Percentiles rank a stretch among this genome's conserved stretches.
Evolutionary conservation across 2,888 invertebrate species (phyloP).

Genomic region (Melikaiella ostensackeni): DNA sequence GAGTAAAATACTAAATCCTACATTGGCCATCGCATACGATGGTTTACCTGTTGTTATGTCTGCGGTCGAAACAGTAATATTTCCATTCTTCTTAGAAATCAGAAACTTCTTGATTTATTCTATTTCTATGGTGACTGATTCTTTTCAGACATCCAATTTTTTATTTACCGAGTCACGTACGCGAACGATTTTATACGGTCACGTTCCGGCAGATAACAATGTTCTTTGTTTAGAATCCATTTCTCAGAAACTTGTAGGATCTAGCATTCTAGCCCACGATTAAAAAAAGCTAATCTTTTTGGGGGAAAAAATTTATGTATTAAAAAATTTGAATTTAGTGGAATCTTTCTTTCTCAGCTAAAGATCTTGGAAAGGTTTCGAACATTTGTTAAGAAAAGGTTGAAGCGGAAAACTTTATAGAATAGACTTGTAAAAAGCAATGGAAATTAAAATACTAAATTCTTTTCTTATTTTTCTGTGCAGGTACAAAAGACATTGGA

Average conservation of each 20-base stretch:
- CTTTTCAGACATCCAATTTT: constrained; percentile 6
- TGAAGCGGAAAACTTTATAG: neutral
- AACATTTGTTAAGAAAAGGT: neutral
- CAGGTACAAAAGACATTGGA: constrained; percentile 79
- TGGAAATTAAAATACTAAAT: neutral
- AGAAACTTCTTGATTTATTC: neutral
- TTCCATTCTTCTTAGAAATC: constrained; percentile 21
- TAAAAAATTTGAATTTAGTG: neutral
- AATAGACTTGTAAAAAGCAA: neutral
- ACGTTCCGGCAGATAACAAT: constrained; percentile 33
- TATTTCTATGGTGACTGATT: neutral
- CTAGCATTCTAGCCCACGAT: neutral
- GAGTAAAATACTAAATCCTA: constrained; percentile 28
- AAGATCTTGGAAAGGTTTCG: neutral
- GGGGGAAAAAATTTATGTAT: neutral
- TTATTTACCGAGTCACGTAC: constrained; percentile 34
- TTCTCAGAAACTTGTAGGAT: neutral
- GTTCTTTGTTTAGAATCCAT: constrained; percentile 32
- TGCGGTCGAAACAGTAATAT: constrained; percentile 3
- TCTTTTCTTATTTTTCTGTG: constrained; percentile 44
- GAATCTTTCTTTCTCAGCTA: neutral
- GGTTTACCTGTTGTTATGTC: constrained; percentile 10
- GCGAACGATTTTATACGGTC: constrained; percentile 33
- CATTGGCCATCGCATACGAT: constrained; percentile 29
- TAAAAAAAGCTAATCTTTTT: neutral